Evolutionary conservation across 2,888 invertebrate genomes (phyloP).

Genomic region (Agriopis leucophaearia): DNA sequence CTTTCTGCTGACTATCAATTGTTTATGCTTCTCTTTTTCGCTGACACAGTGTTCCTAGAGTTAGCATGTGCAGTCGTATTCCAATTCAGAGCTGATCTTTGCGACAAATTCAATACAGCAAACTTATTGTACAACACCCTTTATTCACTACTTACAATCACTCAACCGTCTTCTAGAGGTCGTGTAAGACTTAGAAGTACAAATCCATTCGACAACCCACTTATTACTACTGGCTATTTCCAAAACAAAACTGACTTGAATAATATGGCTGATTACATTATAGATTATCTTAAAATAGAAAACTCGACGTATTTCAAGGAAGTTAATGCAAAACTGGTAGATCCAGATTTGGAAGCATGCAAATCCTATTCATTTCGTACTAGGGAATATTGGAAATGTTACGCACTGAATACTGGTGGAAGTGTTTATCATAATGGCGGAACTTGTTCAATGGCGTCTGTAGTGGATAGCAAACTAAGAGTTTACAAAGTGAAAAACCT

Average conservation of each 20-base stretch:
- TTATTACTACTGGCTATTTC: slow-evolving; percentile 86
- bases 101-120: slow-evolving; percentile 44
- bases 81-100: slow-evolving; percentile 47
- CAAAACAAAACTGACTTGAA: slow-evolving; percentile 78
- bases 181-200: slow-evolving; percentile 78
- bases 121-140: slow-evolving; percentile 43
- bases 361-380: slow-evolving; percentile 2
- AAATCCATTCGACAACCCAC: slow-evolving; percentile 84
- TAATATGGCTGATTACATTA: slow-evolving; percentile 66
- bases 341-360: slow-evolving; percentile 43
- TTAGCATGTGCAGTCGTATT: slow-evolving; percentile 48
- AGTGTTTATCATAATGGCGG: slow-evolving; percentile 40
- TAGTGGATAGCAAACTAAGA: slow-evolving; percentile 46
- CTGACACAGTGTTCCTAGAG: slow-evolving; percentile 35
- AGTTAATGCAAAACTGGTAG: slow-evolving; percentile 58
- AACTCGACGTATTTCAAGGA: slow-evolving; percentile 70
- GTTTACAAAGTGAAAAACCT: slow-evolving; percentile 84
- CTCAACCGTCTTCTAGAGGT: slow-evolving; percentile 82
- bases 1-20: slow-evolving; percentile 69
- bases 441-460: slow-evolving; percentile 48
- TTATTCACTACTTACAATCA: slow-evolving; percentile 37
- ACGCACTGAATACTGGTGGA: slow-evolving; percentile 30
- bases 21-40: slow-evolving; percentile 42
- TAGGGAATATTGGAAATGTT: slow-evolving; percentile 44
- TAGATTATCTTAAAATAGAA: slow-evolving; percentile 60